A percentile compares a stretch with the other conserved stretches of the same genome.
These are phyloP conservation scores for Scaptomyza graminum DNA, from an alignment of 1,140 invertebrate species.

Conservation along the genomic window DNA sequence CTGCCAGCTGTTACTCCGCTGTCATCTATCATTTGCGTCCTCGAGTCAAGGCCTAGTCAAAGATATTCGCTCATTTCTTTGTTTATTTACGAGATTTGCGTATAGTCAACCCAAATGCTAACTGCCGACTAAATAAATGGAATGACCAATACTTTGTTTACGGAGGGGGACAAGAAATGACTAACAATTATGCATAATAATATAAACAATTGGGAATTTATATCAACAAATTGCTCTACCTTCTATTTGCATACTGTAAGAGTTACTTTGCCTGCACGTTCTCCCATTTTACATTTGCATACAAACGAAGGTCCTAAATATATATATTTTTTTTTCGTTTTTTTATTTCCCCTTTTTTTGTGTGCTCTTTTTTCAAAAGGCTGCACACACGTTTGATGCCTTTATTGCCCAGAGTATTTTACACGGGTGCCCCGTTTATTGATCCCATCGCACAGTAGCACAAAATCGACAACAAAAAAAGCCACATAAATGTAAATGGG, in stretches of 20 bases:
- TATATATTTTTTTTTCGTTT: slow-evolving; percentile 6
- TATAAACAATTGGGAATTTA: slow-evolving; percentile 42
- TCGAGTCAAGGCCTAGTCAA: slow-evolving; percentile 1
- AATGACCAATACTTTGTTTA: neutral
- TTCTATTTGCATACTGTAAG: neutral
- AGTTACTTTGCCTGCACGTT: slow-evolving; percentile 5
- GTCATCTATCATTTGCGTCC: slow-evolving; percentile 45
- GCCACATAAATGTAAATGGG: neutral
- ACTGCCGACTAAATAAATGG: neutral
- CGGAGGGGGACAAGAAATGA: slow-evolving; percentile 11
- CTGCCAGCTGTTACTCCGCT: slow-evolving; percentile 43
- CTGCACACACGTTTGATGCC: slow-evolving; percentile 30
- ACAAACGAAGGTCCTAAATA: slow-evolving; percentile 39
- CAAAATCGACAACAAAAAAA: slow-evolving; percentile 27
- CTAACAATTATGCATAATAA: slow-evolving; percentile 50
- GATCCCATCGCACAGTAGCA: slow-evolving; percentile 47
- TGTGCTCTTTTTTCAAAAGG: neutral
- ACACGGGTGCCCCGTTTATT: slow-evolving; percentile 36
- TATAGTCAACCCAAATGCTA: slow-evolving; percentile 1
- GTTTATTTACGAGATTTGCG: slow-evolving; percentile 6
- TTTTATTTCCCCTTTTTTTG: slow-evolving; percentile 6
- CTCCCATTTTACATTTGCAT: slow-evolving; percentile 32
- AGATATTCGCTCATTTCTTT: neutral
- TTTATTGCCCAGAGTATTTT: slow-evolving; percentile 45
- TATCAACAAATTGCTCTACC: slow-evolving; percentile 46